These are phyloP conservation scores for Drosophila nigricruria DNA, from an alignment of 2,888 invertebrate species.

Conservation along the genomic window DNA sequence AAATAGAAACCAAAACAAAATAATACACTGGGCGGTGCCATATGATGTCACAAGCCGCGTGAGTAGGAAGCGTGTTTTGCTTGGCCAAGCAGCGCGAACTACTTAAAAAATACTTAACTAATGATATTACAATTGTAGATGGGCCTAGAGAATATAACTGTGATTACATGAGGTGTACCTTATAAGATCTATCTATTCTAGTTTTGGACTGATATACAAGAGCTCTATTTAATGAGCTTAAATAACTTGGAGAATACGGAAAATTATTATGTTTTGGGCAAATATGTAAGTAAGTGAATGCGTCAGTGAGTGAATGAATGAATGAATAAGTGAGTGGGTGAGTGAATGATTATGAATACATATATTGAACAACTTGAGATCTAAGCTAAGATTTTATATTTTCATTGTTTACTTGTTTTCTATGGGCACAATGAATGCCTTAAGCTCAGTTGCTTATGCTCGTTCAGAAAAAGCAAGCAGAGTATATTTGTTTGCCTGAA, in stretches of 20 bases:
- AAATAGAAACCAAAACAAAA: neutral
- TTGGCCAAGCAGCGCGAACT: constrained; percentile 3
- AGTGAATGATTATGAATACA: neutral
- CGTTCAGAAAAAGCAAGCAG: neutral
- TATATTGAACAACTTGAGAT: neutral
- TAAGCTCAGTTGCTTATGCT: neutral
- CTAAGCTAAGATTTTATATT: neutral
- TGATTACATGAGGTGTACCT: neutral
- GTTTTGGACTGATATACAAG: neutral
- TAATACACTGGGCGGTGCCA: constrained; percentile 26
- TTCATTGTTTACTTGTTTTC: neutral
- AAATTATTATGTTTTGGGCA: neutral
- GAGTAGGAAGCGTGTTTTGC: constrained; percentile 8
- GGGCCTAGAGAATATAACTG: neutral
- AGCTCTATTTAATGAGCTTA: neutral
- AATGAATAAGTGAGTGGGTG: neutral
- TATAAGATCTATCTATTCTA: neutral
- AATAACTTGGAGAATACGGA: too few species aligned
- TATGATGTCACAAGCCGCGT: constrained; percentile 46
- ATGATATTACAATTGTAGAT: neutral
- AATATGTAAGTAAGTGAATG: neutral
- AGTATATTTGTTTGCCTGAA: too few species aligned
- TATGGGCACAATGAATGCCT: neutral
- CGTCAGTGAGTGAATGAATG: neutral
- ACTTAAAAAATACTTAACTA: constrained; percentile 1